A percentile compares a stretch with the other conserved stretches of the same genome.
Conservation (phyloP, 2,888 invertebrate genomes). For the Coremacera marginata region DNA sequence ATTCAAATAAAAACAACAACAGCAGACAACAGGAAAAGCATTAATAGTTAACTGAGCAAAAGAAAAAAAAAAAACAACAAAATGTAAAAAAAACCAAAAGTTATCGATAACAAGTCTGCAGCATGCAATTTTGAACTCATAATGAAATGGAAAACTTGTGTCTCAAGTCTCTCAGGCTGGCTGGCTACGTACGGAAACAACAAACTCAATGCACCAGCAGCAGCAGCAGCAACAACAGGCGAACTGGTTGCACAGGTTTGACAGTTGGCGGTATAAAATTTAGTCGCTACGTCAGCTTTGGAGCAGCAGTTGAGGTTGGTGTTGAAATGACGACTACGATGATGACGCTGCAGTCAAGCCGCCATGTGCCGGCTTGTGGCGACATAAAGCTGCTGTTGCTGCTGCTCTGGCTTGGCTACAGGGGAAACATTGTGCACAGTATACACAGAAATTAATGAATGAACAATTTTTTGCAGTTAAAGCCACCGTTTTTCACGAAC, state of each 20-base stretch:
- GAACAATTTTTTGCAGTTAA: conserved; percentile 32
- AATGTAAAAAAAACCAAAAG: conserved; percentile 32
- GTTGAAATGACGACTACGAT: conserved; percentile 24
- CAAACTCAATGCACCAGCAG: neutral
- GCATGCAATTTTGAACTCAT: conserved; percentile 49
- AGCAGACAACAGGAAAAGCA: neutral
- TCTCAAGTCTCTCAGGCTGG: conserved; percentile 38
- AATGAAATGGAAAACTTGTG: conserved; percentile 61
- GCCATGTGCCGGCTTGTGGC: conserved; percentile 45
- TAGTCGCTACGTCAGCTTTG: neutral
- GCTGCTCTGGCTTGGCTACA: conserved; percentile 17
- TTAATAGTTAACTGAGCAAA: neutral
- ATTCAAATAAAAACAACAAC: neutral
- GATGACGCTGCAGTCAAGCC: conserved; percentile 3
- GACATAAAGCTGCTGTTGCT: conserved; percentile 41
- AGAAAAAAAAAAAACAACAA: neutral
- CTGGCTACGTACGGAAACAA: neutral
- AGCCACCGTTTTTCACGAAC: conserved; percentile 26
- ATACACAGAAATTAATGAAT: conserved; percentile 29
- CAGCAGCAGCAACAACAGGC: conserved; percentile 14
- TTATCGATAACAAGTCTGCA: conserved; percentile 63
- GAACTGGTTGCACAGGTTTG: conserved; percentile 42
- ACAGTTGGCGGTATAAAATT: neutral
- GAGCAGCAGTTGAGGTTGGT: conserved; percentile 4
- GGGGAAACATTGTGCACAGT: neutral